Evolutionary conservation across 2,888 invertebrate species (phyloP), one percentile per base, ranked within the genome.

Genomic region (Stenodera caucasica): DNA sequence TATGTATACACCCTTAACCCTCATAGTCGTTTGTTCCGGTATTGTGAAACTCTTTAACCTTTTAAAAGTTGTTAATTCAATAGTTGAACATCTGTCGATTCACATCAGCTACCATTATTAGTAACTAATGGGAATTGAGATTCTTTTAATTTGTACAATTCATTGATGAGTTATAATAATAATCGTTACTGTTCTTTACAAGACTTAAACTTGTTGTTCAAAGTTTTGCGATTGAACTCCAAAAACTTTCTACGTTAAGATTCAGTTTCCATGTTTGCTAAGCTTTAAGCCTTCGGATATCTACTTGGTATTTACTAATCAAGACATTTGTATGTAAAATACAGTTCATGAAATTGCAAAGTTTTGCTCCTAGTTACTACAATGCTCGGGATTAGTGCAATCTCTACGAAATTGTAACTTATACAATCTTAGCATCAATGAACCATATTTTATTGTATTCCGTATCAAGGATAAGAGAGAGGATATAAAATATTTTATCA

Each of bases 311-410:
- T 68, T 66, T 58, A 64, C 69, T 69, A 69, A 69, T 70, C 68
- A 67, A 64, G 65, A 66, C 67, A 70, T 70, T 70, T 69, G 66
- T 69, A 69, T 70, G 70, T 70, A 67, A 69, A 71, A 69, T 67
- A 63, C 58, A 68, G 60, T 68, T 66, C 63, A 57, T 60, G 66
- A 63, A 68, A 68, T 69, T 68, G 63, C 65, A 53, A 67, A 70
- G 55, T 70, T 70, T 63, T 52, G 61, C 57, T 64, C 37, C 0
- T 37, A 8, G 0, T 40, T 40, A 40, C 2, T 69, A 67, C 60
- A 64, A 62, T 60, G 60, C 58, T 62, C 58, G 58, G n/a, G 58
- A 58, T 62, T 62, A 62, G 58, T 53, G 49, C 9, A 62, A 55
- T 58, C 55, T 35, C 53, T 58, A 52, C 53, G 62, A 62, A 62